These are phyloP conservation scores for Spodoptera litura DNA, from an alignment of 1,140 invertebrate genomes.

Conservation along the genomic window DNA sequence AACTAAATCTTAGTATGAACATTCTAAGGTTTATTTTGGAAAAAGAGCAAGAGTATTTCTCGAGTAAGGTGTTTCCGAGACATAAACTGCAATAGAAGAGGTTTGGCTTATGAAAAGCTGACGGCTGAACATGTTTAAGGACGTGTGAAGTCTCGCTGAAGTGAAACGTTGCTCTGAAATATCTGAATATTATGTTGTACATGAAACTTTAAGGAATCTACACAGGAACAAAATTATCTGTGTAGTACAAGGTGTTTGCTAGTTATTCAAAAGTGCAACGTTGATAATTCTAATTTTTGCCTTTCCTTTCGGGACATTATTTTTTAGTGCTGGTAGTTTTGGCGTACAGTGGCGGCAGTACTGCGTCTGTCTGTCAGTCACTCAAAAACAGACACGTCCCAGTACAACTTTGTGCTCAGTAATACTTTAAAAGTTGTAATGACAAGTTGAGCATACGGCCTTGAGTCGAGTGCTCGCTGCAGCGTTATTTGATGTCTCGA, in stretches of 20 bases:
- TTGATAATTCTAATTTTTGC: too few relatives aligned
- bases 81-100: slow-evolving; percentile 7
- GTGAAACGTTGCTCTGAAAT: neutral
- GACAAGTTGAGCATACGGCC: neutral
- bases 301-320: too few relatives aligned
- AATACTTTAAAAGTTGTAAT: too few relatives aligned
- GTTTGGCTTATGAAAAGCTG: slow-evolving; percentile 27
- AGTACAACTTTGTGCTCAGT: too few relatives aligned
- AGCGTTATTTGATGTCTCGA: neutral
- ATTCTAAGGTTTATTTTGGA: neutral
- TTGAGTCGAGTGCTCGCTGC: neutral
- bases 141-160: neutral
- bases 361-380: too few relatives aligned
- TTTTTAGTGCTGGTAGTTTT: too few relatives aligned
- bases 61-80: slow-evolving; percentile 7
- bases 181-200: neutral
- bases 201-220: neutral
- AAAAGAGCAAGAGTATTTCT: neutral
- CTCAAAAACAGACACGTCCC: too few relatives aligned
- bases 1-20: neutral
- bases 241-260: too few relatives aligned
- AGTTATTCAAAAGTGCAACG: too few relatives aligned
- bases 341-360: too few relatives aligned
- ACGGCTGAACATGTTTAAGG: slow-evolving; percentile 31
- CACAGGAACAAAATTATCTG: neutral